These are phyloP conservation scores for Lophura swinhoii DNA, from an alignment of 2,797 vertebrate genomes.

Conservation along the genomic window DNA sequence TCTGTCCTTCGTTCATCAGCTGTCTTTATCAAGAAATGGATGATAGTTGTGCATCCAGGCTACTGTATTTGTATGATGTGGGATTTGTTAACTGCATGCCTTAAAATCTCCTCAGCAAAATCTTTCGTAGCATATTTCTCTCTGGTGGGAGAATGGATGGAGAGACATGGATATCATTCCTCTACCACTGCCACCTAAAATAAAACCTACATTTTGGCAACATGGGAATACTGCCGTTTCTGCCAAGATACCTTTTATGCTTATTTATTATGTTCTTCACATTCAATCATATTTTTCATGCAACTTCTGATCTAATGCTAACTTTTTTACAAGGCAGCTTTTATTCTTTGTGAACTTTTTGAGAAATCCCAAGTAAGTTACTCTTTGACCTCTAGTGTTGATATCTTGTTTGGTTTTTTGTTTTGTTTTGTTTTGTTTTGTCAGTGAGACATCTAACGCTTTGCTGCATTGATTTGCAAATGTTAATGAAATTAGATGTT, in stretches of 20 bases:
- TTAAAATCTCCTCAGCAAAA: background rate
- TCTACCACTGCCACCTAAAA: background rate
- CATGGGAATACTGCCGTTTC: background rate
- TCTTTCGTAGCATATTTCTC: background rate
- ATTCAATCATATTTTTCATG: background rate
- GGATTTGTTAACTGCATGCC: background rate
- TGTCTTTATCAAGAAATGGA: background rate
- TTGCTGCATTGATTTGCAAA: background rate
- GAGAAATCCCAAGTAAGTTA: background rate
- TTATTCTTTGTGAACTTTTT: background rate
- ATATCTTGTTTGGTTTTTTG: background rate
- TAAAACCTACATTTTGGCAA: background rate
- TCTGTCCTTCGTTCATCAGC: background rate
- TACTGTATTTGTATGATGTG: background rate
- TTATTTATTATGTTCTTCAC: background rate
- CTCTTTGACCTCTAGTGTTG: background rate
- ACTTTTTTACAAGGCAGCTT: background rate
- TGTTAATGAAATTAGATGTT: background rate
- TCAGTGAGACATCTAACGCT: background rate
- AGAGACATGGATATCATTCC: background rate
- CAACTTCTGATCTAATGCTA: background rate
- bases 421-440: too few relatives aligned
- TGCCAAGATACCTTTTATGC: background rate
- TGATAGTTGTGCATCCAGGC: background rate
- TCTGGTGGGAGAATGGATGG: background rate